phyloP scores from a whole-genome alignment of 2,888 invertebrate genomes.

The Patella pellucida region DNA sequence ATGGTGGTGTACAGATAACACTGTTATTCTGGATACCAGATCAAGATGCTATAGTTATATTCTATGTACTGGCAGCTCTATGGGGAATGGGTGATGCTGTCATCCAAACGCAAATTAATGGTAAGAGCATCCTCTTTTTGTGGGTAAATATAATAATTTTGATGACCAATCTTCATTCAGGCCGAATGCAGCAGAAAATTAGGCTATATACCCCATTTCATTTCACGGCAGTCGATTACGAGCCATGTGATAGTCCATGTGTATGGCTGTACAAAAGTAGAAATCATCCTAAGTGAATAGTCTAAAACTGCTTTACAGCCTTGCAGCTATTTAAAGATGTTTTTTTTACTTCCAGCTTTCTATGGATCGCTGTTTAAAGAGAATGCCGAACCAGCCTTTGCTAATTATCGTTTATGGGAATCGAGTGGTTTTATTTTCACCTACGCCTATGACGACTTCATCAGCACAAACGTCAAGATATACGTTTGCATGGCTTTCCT shows the following conservation, averaged over 20 bases:
- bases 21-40: conserved; percentile 56
- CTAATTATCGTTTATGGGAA: conserved; percentile 80
- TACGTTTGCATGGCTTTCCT: conserved; percentile 71
- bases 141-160: too few relatives aligned
- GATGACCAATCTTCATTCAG: too few relatives aligned
- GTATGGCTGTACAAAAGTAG: too few relatives aligned
- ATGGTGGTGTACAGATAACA: conserved; percentile 48
- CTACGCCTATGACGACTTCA: conserved; percentile 83
- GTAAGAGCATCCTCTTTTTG: conserved; percentile 71
- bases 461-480: conserved; percentile 82
- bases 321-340: too few relatives aligned
- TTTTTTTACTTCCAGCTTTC: conserved; percentile 38
- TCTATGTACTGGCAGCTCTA: conserved; percentile 90
- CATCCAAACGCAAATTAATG: conserved; percentile 97
- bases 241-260: neutral
- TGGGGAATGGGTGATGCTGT: conserved; percentile 97
- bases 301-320: too few relatives aligned
- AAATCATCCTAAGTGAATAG: too few relatives aligned
- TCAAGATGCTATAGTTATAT: conserved; percentile 80
- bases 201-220: too few relatives aligned
- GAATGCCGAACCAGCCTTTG: conserved; percentile 42
- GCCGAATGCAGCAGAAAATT: too few relatives aligned
- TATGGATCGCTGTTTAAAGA: conserved; percentile 46
- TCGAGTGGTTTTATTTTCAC: conserved; percentile 89
- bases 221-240: too few relatives aligned